Evolutionary conservation across 2,888 invertebrate genomes (phyloP), one percentile per base, ranked within the genome.

Genomic region (Dromius quadrimaculatus): DNA sequence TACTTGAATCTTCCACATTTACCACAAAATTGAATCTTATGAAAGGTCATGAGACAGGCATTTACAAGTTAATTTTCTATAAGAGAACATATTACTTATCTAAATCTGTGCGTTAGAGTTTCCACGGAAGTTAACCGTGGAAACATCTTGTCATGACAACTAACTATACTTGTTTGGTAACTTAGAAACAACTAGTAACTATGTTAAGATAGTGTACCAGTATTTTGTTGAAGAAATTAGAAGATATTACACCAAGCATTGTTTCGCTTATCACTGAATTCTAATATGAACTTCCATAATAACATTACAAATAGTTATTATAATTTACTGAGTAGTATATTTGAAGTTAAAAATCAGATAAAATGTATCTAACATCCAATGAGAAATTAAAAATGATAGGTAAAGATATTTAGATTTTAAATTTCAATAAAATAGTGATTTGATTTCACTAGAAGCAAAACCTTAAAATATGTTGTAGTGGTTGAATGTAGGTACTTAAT

Each of bases 81-180:
- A 59, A 59, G 34, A 59, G 36, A 62, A 62, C 38, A 62, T 23
- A 41, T 38, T 41, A 62, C 62, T 38, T 41, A 62, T 41, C 62
- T 41, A 62, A 62, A 62, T 62, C 62, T 62, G 38, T 41, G 38
- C 41, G 41, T 41, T 23, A 19, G 23, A 41, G 41, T 62, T 62
- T 41, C 23, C 23, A 17, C 41, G 41, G 32, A 64, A 64, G 47
- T 64, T 64, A 47, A 63, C 47, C 47, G 50, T 22, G 34, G n/a
- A 36, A 64, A 47, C 64, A 64, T 64, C 64, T 64, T 64, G 64
- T 64, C 50, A 64, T 63, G 63, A 63, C 63, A 63, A 63, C 23
- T 43, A 43, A 59, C 59, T 59, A 59, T n/a, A n/a, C 59, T 23
- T 59, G 59, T 59, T 59, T 59, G 59, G 59, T 59, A 59, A 59